These are phyloP conservation scores for Prenolepis imparis DNA, from an alignment of 2,888 invertebrate genomes.

Conservation along the genomic window DNA sequence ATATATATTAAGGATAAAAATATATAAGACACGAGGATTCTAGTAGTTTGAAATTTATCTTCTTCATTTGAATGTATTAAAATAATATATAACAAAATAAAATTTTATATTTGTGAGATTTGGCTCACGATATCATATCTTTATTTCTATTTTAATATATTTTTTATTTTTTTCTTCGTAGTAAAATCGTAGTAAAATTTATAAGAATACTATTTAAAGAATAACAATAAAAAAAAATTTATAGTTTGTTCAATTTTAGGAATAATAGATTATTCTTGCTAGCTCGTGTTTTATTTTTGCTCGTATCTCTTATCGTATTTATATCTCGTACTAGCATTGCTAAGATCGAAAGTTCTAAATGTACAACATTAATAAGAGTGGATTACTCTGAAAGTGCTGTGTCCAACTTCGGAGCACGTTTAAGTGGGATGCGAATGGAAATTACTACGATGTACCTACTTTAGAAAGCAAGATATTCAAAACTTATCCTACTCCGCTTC, in stretches of 20 bases:
- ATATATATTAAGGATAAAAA: no score
- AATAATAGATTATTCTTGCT: not conserved
- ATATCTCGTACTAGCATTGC: not conserved
- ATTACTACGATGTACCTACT: conserved; percentile 28
- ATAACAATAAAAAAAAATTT: not conserved
- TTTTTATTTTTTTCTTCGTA: not conserved
- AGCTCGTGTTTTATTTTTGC: not conserved
- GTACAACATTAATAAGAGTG: conserved; percentile 30
- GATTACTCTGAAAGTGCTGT: conserved; percentile 35
- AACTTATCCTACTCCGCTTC: conserved; percentile 43
- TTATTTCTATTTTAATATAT: not conserved
- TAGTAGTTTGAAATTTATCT: not conserved
- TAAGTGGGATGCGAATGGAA: conserved; percentile 39
- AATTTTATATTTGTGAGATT: conserved; percentile 2
- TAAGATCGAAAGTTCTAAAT: conserved; percentile 33
- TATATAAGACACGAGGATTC: not conserved
- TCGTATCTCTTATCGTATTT: not conserved
- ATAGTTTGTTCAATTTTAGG: not conserved
- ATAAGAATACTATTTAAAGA: no score
- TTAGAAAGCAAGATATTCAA: conserved; percentile 44
- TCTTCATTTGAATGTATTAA: not conserved
- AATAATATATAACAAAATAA: not conserved
- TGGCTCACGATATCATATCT: not conserved
- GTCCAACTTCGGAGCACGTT: conserved; percentile 8
- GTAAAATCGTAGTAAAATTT: no score